Percentiles rank a stretch among this genome's conserved stretches.
These are phyloP conservation scores for Argya squamiceps DNA, from an alignment of 2,797 vertebrate species.

Conservation along the genomic window DNA sequence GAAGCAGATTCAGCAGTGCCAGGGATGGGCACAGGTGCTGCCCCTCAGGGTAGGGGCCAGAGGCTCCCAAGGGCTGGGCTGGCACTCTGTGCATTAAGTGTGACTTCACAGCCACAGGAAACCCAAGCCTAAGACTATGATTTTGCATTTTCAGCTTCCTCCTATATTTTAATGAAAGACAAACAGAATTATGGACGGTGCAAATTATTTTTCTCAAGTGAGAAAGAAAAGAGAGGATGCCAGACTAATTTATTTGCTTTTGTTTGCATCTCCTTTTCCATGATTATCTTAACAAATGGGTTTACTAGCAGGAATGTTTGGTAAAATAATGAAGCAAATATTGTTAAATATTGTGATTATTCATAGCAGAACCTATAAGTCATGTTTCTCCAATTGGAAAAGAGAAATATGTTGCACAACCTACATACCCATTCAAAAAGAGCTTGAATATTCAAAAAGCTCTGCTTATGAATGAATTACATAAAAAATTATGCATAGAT, in stretches of 20 bases:
- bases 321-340: slow-evolving; percentile 67
- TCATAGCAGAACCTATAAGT: slow-evolving; percentile 57
- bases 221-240: slow-evolving; percentile 6
- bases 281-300: slow-evolving; percentile 56
- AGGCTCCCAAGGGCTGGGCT: background rate
- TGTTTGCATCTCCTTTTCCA: slow-evolving; percentile 35
- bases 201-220: slow-evolving; percentile 33
- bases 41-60: rapidly evolving
- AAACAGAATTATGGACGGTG: slow-evolving; percentile 30
- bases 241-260: slow-evolving; percentile 49
- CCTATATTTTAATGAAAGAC: slow-evolving; percentile 32
- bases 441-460: slow-evolving; percentile 58
- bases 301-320: slow-evolving; percentile 52
- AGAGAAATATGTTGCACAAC: slow-evolving; percentile 35
- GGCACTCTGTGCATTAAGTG: rapidly evolving
- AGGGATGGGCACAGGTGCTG: rapidly evolving
- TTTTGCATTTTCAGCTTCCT: background rate
- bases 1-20: rapidly evolving
- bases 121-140: background rate
- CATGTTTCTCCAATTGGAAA: slow-evolving; percentile 40
- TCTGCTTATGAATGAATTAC: slow-evolving; percentile 64
- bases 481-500: slow-evolving; percentile 56
- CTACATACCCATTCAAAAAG: slow-evolving; percentile 48
- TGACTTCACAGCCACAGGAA: background rate
- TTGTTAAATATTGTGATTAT: slow-evolving; percentile 65